Evolutionary conservation across 2,888 invertebrate species (phyloP), one percentile per base, ranked within the genome.

Genomic region (Caenorhabditis sp.): DNA sequence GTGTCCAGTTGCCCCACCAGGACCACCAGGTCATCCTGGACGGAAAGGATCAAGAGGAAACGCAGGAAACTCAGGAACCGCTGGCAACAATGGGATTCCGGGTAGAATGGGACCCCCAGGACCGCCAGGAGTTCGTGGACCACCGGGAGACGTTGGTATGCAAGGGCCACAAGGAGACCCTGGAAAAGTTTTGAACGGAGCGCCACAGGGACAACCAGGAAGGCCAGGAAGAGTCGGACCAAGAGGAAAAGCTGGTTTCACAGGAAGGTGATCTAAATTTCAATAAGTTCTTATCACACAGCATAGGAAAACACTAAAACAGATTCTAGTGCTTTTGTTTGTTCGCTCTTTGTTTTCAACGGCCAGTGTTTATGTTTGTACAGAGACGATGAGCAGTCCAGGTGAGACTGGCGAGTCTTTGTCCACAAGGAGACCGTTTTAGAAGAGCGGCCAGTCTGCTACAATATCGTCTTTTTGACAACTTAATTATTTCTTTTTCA

Each of bases 21-120:
- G 88, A 15, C 85, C 87, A 35, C 86, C 88, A 6, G 88, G 88
- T 47, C 82, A 84, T 44, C 88, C 87, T 2, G 88, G 88, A 61
- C 26, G 69, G 3, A 88, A 88, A 50, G 88, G 88, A 35, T 79
- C 82, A 24, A 62, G 87, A 11, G 88, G 88, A 64, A 40, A 51
- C 20, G 51, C 82, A 1, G 88, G 88, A 60, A 84, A 47, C 8
- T 24, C 85, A 6, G 88, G 88, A 26, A 78, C 53, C 0, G 68
- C 69, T 9, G 88, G 88, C 13, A 80, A 62, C 11, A 65, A 77
- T 13, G 87, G 87, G 50, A 85, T 71, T 8, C 82, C 74, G 2
- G 87, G 87, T 9, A 40, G 85, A 56, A 68, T 72, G 35, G 88
- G 88, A 35, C 87, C 88, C 18, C 87, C 84, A n/a, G 88, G 88